phyloP scores from a whole-genome alignment of 2,113 vertebrate species.

The Nyctibius bracteatus region DNA sequence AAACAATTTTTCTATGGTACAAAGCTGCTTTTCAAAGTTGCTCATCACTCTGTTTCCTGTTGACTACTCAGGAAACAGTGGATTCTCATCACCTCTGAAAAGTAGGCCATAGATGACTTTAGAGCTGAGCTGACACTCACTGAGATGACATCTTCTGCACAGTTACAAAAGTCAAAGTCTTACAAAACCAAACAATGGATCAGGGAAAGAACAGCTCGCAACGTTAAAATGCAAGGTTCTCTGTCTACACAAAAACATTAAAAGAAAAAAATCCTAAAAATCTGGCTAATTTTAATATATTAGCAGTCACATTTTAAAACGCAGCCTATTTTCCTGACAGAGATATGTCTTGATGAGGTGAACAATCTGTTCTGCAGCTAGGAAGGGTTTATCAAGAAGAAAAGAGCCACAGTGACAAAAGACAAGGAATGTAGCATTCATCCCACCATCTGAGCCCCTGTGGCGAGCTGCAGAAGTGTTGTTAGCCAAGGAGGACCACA shows the following conservation, averaged over 20 bases:
- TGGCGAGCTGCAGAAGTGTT: background rate
- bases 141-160: background rate
- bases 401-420: background rate
- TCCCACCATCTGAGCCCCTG: background rate
- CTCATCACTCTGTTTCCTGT: background rate
- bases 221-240: background rate
- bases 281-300: background rate
- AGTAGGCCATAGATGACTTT: background rate
- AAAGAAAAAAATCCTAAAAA: background rate
- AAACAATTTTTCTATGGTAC: background rate
- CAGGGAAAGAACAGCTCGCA: background rate
- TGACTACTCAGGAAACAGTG: background rate
- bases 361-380: background rate
- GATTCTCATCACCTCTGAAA: background rate
- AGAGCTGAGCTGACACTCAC: background rate
- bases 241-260: background rate
- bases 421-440: fast-evolving
- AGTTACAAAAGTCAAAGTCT: background rate
- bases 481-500: background rate
- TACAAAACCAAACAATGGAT: background rate
- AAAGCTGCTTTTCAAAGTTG: background rate
- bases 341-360: background rate
- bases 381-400: background rate
- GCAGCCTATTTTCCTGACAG: background rate
- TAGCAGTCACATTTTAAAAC: background rate